A percentile compares a stretch with the other conserved stretches of the same genome.
These are phyloP conservation scores for Nebria ingens DNA, from an alignment of 1,140 invertebrate species.

Conservation along the genomic window DNA sequence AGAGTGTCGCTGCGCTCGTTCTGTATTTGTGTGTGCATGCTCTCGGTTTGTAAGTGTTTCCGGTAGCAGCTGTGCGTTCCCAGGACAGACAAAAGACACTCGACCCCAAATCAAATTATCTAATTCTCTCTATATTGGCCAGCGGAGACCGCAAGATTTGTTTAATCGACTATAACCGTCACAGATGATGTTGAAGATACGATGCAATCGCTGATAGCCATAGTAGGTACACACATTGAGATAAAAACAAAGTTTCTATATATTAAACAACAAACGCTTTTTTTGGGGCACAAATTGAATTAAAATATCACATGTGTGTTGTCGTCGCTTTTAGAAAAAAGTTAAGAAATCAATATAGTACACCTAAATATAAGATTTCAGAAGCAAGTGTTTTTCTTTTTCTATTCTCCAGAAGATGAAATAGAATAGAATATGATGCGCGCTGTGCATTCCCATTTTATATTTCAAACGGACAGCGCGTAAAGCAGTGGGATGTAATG, in stretches of 20 bases:
- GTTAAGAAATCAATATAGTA: no score
- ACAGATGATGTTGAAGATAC: constrained; percentile 23
- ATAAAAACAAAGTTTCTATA: no score
- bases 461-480: neutral
- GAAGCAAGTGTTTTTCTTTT: no score
- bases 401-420: no score
- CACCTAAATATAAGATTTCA: no score
- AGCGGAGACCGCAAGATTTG: constrained; percentile 25
- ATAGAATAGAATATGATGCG: no score
- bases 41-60: constrained; percentile 24
- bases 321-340: no score
- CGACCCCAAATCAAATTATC: constrained; percentile 32
- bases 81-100: constrained; percentile 28
- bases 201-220: no score
- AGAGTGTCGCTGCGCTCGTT: neutral
- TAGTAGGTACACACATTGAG: no score
- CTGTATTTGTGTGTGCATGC: constrained; percentile 13
- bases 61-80: constrained; percentile 27
- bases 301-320: no score
- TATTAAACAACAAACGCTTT: no score
- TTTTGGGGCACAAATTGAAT: no score
- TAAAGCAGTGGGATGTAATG: neutral
- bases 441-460: neutral
- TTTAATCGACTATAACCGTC: constrained; percentile 26
- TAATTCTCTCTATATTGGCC: constrained; percentile 30